Conservation (phyloP, 2,797 vertebrate genomes). For the Orientallactaga sibirica region DNA sequence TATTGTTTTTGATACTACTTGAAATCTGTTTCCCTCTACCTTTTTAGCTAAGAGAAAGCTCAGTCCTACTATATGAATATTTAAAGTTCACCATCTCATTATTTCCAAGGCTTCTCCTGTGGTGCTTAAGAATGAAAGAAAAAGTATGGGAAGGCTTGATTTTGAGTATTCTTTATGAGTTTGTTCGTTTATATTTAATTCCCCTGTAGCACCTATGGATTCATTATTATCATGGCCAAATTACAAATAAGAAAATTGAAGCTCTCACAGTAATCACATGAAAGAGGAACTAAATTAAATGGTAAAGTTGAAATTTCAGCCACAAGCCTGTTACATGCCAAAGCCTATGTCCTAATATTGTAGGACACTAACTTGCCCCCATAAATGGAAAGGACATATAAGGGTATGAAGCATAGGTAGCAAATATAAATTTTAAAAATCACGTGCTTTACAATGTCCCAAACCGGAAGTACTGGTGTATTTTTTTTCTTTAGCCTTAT, state of each 20-base stretch:
- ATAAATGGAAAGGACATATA: background rate
- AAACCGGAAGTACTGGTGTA: conserved; percentile 33
- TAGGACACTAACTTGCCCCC: conserved; percentile 1
- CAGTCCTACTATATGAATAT: background rate
- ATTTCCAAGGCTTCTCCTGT: conserved; percentile 9
- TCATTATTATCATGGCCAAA: conserved; percentile 29
- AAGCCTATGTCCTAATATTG: background rate
- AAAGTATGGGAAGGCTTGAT: background rate
- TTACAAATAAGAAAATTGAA: conserved; percentile 57
- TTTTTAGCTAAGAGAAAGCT: too few relatives aligned
- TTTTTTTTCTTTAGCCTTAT: conserved; percentile 43
- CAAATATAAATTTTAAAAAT: conserved; percentile 34
- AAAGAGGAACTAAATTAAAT: background rate
- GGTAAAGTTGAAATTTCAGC: background rate
- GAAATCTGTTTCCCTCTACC: too few relatives aligned
- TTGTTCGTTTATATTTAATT: conserved; percentile 41
- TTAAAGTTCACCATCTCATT: background rate
- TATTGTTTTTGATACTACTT: too few relatives aligned
- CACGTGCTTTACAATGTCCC: conserved; percentile 10
- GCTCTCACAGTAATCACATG: background rate
- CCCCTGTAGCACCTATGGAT: background rate
- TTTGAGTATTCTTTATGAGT: conserved; percentile 11
- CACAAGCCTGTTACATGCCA: background rate
- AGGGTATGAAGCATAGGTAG: background rate
- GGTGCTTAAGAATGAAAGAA: background rate